phyloP scores from a whole-genome alignment of 2,113 vertebrate species.

The Atrichornis clamosus region DNA sequence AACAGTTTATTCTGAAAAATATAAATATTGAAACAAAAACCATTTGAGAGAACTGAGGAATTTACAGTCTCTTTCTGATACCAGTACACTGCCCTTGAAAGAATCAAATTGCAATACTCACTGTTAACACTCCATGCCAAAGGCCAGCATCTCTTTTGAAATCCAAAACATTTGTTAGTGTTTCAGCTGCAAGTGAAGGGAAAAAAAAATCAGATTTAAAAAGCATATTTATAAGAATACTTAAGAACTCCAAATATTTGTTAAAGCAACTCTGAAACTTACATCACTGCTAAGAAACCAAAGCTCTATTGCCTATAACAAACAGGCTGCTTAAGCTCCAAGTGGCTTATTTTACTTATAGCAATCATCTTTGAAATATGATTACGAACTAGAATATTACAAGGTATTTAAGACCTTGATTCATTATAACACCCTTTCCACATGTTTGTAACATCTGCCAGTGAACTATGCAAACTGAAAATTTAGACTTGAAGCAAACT shows the following conservation, averaged over 20 bases:
- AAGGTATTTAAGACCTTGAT: neutral
- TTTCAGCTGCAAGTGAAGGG: conserved; percentile 81
- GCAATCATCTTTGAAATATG: neutral
- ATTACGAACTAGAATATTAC: neutral
- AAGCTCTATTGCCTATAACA: neutral
- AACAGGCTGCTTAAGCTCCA: neutral
- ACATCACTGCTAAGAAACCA: neutral
- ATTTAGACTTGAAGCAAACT: neutral
- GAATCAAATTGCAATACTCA: conserved; percentile 68
- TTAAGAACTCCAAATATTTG: neutral
- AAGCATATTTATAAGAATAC: neutral
- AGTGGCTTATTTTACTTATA: neutral
- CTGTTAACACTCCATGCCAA: conserved; percentile 93
- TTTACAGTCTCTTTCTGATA: neutral
- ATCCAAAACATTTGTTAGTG: conserved; percentile 92
- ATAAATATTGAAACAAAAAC: neutral
- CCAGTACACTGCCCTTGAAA: neutral
- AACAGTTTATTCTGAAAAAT: neutral
- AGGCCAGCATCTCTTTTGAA: conserved; percentile 96
- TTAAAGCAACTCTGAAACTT: neutral
- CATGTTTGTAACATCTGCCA: neutral
- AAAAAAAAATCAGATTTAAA: neutral
- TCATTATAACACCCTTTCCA: neutral
- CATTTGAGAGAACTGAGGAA: neutral
- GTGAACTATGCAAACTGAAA: neutral